A percentile compares a stretch with the other conserved stretches of the same genome.
Conservation (phyloP, 2,888 invertebrate species). For the Noctua fimbriata region DNA sequence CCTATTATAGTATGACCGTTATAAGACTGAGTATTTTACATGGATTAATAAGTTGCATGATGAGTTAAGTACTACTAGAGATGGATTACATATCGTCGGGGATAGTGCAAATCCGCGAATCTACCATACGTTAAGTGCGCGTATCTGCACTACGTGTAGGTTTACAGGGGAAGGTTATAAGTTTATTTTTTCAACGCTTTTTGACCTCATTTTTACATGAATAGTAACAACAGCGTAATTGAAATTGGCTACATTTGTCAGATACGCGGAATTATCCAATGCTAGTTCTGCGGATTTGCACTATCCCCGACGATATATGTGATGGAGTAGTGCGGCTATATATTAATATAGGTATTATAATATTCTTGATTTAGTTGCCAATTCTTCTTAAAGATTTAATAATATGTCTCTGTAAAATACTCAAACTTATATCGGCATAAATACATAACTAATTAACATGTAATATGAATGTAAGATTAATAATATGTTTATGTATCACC, state of each 20-base stretch:
- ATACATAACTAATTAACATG: slow-evolving; percentile 62
- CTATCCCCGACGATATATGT: too few relatives aligned
- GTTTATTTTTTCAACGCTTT: too few relatives aligned
- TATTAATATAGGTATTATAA: not conserved
- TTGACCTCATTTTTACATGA: too few relatives aligned
- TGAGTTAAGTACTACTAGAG: not conserved
- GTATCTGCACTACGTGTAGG: too few relatives aligned
- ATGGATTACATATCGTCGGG: not conserved
- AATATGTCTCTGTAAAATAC: slow-evolving; percentile 35
- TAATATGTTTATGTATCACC: slow-evolving; percentile 65
- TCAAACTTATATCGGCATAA: slow-evolving; percentile 43
- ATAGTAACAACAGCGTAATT: too few relatives aligned
- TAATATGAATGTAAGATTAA: slow-evolving; percentile 57
- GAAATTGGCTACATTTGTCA: too few relatives aligned
- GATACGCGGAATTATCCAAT: too few relatives aligned
- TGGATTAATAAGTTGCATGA: not conserved
- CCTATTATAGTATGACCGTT: slow-evolving; percentile 36
- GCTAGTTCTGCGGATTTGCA: too few relatives aligned
- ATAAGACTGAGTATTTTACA: slow-evolving; percentile 48
- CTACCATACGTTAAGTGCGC: too few relatives aligned
- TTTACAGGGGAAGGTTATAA: too few relatives aligned
- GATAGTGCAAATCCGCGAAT: too few relatives aligned
- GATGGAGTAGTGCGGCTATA: not conserved
- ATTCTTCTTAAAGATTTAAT: not conserved
- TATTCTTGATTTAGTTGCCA: not conserved